phyloP scores from a whole-genome alignment of 2,113 vertebrate genomes.

The Callocephalon fimbriatum region DNA sequence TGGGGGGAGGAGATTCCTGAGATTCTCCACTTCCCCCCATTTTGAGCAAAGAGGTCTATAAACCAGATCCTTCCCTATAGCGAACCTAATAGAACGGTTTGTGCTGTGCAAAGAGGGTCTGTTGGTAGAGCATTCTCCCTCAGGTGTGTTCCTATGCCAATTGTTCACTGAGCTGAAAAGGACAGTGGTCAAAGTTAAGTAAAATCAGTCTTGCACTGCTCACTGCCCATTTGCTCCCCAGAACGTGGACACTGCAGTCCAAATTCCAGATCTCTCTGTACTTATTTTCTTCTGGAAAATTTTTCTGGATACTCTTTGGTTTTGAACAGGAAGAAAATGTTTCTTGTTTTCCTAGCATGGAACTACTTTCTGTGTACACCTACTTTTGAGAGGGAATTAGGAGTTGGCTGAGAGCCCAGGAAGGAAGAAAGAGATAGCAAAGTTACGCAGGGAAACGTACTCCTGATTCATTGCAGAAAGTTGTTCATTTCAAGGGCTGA shows the following conservation, averaged over 20 bases:
- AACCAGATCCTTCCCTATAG: neutral
- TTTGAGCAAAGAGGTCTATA: neutral
- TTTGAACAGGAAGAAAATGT: neutral
- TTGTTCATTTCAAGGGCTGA: neutral
- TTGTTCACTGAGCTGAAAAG: neutral
- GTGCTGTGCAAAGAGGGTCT: neutral
- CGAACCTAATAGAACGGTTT: neutral
- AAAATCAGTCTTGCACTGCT: neutral
- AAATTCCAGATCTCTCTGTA: neutral
- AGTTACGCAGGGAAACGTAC: neutral
- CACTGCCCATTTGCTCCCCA: rapidly evolving
- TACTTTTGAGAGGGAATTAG: neutral
- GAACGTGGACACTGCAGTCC: neutral
- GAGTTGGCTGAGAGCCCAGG: neutral
- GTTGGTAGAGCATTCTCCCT: neutral
- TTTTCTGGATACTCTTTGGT: neutral
- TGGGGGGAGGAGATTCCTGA: neutral
- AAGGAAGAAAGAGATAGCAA: neutral
- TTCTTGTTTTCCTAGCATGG: neutral
- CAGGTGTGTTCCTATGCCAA: neutral
- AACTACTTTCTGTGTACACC: neutral
- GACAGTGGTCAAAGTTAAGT: neutral
- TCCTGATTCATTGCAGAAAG: neutral
- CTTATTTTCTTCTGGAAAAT: neutral
- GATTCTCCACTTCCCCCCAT: neutral